phyloP scores from a whole-genome alignment of 92 coral and sea anemone species.

The Phenganax subtilis region DNA sequence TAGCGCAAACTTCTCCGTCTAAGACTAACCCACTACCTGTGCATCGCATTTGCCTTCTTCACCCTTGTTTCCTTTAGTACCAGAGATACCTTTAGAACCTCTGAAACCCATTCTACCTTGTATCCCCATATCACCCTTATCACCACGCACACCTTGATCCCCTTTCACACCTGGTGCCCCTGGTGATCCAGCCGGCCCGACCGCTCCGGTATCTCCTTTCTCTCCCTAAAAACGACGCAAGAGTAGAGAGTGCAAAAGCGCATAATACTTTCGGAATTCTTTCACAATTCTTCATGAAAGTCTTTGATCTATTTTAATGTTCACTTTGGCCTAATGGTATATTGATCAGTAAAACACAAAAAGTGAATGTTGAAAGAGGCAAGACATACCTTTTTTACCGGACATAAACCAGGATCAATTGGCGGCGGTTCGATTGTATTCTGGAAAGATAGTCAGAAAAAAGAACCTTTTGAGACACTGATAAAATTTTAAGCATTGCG shows the following conservation, averaged over 20 bases:
- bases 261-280: not conserved
- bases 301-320: no score
- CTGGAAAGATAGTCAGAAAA: not conserved
- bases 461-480: not conserved
- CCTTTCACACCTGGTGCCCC: slow-evolving; percentile 16
- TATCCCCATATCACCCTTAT: not conserved
- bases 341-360: not conserved
- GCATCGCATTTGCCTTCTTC: slow-evolving; percentile 30
- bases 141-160: not conserved
- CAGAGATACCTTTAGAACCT: slow-evolving; percentile 1
- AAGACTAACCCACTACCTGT: not conserved
- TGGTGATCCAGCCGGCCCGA: not conserved
- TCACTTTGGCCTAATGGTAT: not conserved
- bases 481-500: not conserved
- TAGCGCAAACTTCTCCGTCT: no score
- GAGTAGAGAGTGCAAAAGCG: not conserved
- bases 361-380: not conserved
- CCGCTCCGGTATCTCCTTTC: slow-evolving; percentile 10
- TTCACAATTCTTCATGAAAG: no score
- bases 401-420: not conserved
- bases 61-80: slow-evolving; percentile 27
- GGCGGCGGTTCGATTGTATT: slow-evolving; percentile 15
- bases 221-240: slow-evolving; percentile 5
- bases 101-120: not conserved
- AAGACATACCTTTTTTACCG: not conserved